These are phyloP conservation scores for Parazoanthus swiftii DNA, from an alignment of 92 coral and sea anemone genomes.

Conservation along the genomic window DNA sequence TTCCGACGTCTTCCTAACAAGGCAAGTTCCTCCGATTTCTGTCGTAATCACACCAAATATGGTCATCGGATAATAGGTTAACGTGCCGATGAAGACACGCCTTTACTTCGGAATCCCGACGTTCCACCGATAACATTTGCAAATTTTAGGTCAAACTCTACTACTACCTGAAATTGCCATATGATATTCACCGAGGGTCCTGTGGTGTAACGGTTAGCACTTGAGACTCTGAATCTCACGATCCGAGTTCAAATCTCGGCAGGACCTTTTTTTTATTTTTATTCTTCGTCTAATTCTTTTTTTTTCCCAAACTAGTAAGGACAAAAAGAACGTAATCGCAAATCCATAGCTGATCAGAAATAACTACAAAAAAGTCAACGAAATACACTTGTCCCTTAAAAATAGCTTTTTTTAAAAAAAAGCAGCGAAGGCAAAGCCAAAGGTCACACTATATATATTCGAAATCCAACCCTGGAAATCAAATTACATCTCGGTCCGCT, in stretches of 20 bases:
- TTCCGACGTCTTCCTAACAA: constrained; percentile 65
- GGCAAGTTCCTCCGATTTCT: constrained; percentile 59
- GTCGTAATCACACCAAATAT: constrained; percentile 67
- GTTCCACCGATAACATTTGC: constrained; percentile 46
- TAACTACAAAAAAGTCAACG: too few relatives aligned
- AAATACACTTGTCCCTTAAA: too few relatives aligned
- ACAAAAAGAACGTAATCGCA: too few relatives aligned
- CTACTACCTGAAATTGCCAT: constrained; percentile 4
- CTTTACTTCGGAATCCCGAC: constrained; percentile 81
- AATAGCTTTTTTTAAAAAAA: too few relatives aligned
- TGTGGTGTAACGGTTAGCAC: constrained; percentile 99
- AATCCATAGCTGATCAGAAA: too few relatives aligned
- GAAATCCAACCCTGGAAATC: too few relatives aligned
- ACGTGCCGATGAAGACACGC: constrained; percentile 90
- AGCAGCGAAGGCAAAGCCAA: too few relatives aligned
- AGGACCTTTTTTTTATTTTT: constrained; percentile 62
- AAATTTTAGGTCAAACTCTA: background rate
- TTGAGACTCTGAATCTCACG: constrained; percentile 99
- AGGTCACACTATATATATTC: too few relatives aligned
- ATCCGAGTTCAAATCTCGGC: constrained; percentile 99
- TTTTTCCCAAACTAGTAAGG: background rate
- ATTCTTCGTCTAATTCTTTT: background rate
- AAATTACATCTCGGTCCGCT: too few relatives aligned
- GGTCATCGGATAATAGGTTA: constrained; percentile 63
- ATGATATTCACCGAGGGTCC: constrained; percentile 26